Percentiles rank a stretch among this genome's conserved stretches.
Evolutionary conservation across 2,888 invertebrate genomes (phyloP).

Genomic region (Poecilus cupreus): DNA sequence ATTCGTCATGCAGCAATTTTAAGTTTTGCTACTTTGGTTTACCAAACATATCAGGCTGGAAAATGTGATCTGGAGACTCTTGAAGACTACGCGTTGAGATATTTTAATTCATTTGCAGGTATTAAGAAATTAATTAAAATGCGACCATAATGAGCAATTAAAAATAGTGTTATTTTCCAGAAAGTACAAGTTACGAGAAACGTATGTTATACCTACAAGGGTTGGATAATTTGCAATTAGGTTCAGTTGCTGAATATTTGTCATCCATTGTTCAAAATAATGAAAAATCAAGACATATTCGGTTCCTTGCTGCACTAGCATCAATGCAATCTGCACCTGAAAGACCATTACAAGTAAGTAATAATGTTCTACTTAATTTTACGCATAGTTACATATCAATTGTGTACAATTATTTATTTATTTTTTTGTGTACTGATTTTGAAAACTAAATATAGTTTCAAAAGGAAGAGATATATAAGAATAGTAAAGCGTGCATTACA

Average conservation of each 20-base stretch:
- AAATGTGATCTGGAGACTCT: conserved; percentile 79
- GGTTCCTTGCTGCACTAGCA: conserved; percentile 82
- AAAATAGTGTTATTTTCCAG: conserved; percentile 69
- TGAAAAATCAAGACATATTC: conserved; percentile 75
- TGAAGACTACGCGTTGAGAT: conserved; percentile 82
- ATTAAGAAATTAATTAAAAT: conserved; percentile 56
- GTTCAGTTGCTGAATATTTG: conserved; percentile 75
- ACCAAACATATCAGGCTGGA: conserved; percentile 76
- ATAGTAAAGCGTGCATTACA: too few species aligned
- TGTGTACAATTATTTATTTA: too few species aligned
- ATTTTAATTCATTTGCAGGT: conserved; percentile 83
- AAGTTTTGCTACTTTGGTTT: conserved; percentile 81
- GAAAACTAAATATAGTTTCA: too few species aligned
- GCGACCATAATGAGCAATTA: background rate
- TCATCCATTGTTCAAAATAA: conserved; percentile 72
- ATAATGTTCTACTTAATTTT: too few species aligned
- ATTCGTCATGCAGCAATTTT: conserved; percentile 81
- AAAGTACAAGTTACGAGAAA: conserved; percentile 79
- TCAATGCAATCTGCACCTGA: conserved; percentile 74
- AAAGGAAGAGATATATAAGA: too few species aligned
- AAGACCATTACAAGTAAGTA: conserved; percentile 57
- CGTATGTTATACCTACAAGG: conserved; percentile 84
- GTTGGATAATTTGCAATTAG: conserved; percentile 79
- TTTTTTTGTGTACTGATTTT: too few species aligned
- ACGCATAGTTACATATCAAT: too few species aligned